Base-by-base conservation (phyloP, 2,113 vertebrate species). In the Pangasianodon gigas region DNA sequence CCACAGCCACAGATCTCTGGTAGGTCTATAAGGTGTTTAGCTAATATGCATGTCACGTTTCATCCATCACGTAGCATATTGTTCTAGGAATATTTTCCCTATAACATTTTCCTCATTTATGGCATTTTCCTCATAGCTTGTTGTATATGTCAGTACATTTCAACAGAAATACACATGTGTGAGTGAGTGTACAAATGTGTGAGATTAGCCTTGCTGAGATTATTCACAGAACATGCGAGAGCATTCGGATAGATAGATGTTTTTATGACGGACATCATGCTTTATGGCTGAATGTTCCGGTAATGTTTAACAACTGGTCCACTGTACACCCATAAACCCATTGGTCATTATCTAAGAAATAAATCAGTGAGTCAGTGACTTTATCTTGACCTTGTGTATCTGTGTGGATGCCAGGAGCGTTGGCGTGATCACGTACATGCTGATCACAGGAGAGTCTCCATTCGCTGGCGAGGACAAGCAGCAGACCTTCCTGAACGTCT, bases 1-100 rank as follows among this genome's bases (percentile, higher is more conserved):
- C 97, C n/a, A 99, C 98, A 77, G 97, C 98, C n/a, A 97, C 98
- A 74, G 98, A 99, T 93, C 96, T 99, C 89, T 99, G 98, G 98
- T 99, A 96, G 96, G 98, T 92, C 67, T 82, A 13, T 86, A 81
- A 74, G 13, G 74, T 67, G 9, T 88, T 88, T 14, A 58, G 56
- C 51, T 71, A 11, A 60, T 58, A 71, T 58, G 24, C 41, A n/a
- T 46, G 41, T 26, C 54, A 46, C 3, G 14, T n/a, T 18, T 56
- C 79, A 46, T 67, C 3, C 18, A 21, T 69, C 18, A n/a, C 51
- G 6, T 67, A 46, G 60, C 7, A 29, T 62, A 24, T 46, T 29
- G 21, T 29, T 52, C n/a, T 7, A 52, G 77, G 46, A 13, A 52
- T 48, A 6, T 9, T 24, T 44, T 10, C 41, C 41, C 37, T 37